Conservation (phyloP, 2,113 vertebrate species). For the Xiphophorus hellerii region DNA sequence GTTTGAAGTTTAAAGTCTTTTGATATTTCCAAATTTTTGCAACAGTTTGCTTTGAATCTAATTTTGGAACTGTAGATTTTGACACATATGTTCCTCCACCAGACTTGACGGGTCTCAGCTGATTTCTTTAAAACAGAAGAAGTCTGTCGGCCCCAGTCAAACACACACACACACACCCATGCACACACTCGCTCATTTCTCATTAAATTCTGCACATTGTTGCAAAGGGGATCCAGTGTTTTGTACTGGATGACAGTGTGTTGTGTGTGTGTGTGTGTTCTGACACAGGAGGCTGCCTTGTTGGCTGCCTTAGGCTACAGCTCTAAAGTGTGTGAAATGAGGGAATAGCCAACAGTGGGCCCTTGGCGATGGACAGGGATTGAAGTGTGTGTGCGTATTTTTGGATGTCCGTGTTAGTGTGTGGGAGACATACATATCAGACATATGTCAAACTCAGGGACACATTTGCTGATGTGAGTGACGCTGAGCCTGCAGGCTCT, state of each 20-base stretch:
- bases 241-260: constrained; percentile 6
- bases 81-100: not conserved
- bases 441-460: constrained; percentile 70
- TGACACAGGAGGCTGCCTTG: constrained; percentile 22
- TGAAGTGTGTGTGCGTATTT: constrained; percentile 29
- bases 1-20: too few relatives aligned
- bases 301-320: constrained; percentile 58
- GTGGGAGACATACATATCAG: constrained; percentile 56
- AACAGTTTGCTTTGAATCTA: too few relatives aligned
- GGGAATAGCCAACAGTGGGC: constrained; percentile 57
- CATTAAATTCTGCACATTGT: constrained; percentile 37
- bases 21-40: too few relatives aligned
- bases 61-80: too few relatives aligned
- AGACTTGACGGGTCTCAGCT: constrained; percentile 34
- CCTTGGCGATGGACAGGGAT: constrained; percentile 44
- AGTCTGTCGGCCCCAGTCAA: constrained; percentile 44
- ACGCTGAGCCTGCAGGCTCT: constrained; percentile 55
- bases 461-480: constrained; percentile 67
- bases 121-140: constrained; percentile 37
- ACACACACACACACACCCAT: constrained; percentile 34
- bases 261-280: constrained; percentile 23
- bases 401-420: constrained; percentile 20
- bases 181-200: constrained; percentile 27
- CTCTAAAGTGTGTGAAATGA: constrained; percentile 72
- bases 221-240: constrained; percentile 28